phyloP scores from a whole-genome alignment of 1,140 invertebrate genomes.

The Drosophila watanabei region DNA sequence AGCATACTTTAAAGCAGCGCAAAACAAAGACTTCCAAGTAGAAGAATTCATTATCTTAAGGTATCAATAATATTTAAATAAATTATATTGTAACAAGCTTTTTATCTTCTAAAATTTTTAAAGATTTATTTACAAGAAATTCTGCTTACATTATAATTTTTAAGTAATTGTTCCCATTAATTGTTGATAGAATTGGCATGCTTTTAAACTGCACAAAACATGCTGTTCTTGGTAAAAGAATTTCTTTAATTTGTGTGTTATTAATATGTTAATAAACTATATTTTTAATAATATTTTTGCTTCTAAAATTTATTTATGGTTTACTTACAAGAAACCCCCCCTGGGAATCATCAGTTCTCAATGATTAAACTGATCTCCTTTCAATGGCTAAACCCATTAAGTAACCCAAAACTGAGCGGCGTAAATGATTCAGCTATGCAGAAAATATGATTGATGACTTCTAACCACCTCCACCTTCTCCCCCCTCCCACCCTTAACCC shows the following conservation, averaged over 20 bases:
- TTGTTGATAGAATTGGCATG: too few relatives aligned
- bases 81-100: too few relatives aligned
- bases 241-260: fast-evolving
- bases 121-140: neutral
- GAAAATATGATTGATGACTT: conserved; percentile 77
- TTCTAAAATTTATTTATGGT: neutral
- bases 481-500: neutral
- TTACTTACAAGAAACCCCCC: neutral
- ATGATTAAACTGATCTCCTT: conserved; percentile 7
- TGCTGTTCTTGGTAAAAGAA: too few relatives aligned
- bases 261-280: neutral
- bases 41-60: too few relatives aligned
- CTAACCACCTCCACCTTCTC: neutral
- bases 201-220: fast-evolving
- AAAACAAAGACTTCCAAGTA: too few relatives aligned
- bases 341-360: neutral
- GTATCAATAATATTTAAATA: too few relatives aligned
- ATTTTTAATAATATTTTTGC: fast-evolving
- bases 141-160: neutral
- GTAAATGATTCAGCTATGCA: conserved; percentile 62
- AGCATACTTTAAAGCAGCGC: too few relatives aligned
- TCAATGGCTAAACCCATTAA: conserved; percentile 36
- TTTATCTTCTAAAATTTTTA: too few relatives aligned
- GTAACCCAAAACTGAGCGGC: conserved; percentile 28
- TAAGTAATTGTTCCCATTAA: neutral